phyloP scores from a whole-genome alignment of 2,113 vertebrate species.

The Podiceps cristatus region DNA sequence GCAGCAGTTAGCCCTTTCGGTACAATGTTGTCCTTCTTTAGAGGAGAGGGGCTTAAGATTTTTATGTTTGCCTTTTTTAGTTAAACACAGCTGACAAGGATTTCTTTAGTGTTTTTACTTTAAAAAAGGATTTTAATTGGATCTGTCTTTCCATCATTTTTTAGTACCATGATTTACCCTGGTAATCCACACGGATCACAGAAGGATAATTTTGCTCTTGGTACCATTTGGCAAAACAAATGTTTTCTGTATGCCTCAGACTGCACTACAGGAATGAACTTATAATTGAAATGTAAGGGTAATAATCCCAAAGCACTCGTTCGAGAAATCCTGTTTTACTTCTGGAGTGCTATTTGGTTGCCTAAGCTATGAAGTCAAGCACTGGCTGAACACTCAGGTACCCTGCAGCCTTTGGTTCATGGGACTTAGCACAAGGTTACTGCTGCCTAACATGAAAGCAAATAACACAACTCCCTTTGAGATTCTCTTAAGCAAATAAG shows the following conservation, averaged over 20 bases:
- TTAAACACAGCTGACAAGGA: not conserved
- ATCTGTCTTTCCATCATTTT: constrained; percentile 26
- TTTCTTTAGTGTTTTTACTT: not conserved
- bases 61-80: not conserved
- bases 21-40: not conserved
- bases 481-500: not conserved
- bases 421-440: not conserved
- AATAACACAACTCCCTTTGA: not conserved
- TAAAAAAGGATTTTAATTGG: not conserved
- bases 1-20: not conserved
- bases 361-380: not conserved
- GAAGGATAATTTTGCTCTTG: not conserved
- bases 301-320: not conserved
- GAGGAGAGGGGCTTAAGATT: not conserved
- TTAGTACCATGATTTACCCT: not conserved
- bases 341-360: not conserved
- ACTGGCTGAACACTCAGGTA: not conserved
- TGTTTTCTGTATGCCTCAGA: not conserved
- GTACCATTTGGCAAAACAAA: not conserved
- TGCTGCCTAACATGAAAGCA: not conserved
- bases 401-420: not conserved
- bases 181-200: constrained; percentile 1
- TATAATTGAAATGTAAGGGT: not conserved
- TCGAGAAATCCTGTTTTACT: not conserved
- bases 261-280: not conserved